Evolutionary conservation across 2,888 invertebrate species (phyloP), one percentile per base, ranked within the genome.

Genomic region (Tuta absoluta): DNA sequence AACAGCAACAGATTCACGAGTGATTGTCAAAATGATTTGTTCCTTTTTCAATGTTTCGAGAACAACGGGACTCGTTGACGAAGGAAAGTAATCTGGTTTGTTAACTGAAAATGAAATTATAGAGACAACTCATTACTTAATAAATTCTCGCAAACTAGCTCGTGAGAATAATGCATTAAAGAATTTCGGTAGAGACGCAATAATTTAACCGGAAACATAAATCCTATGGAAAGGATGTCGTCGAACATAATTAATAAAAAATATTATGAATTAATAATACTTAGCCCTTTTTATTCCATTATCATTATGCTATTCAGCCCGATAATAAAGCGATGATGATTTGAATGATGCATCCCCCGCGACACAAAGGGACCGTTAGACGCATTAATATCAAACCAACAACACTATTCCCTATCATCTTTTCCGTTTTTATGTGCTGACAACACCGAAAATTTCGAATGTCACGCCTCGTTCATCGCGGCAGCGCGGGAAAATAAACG

Each of bases 401-500:
- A 85, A 84, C 82, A 82, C 84, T 82, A 84, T 87, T 83, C 85
- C 84, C 82, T 76, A 76, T 77, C 75, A 75, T 78, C 77, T 79
- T 78, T 71, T 69, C 72, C 66, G 80, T 85, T 86, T 85, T 85
- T 86, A 77, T 81, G 69, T 67, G 79, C 85, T 86, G 84, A 82
- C 86, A 86, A 83, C 86, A 86, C 77, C 83, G 81, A 82, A 85
- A 83, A 85, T 89, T 89, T 89, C 82, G 70, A 89, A 85, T 90
- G 91, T 90, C 90, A 90, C 90, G 91, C 87, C 89, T 91, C 84
- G 89, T 90, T 89, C 88, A 84, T 85, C 84, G 86, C 78, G 72
- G 71, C 75, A 75, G 80, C 82, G 83, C 81, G 84, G 86, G 86
- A 87, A 87, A 85, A 86, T 85, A 86, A 85, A 86, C 83, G 82